Percentiles rank a stretch among this genome's conserved stretches.
Evolutionary conservation across 2,113 vertebrate species (phyloP).

Genomic region (Felis catus): DNA sequence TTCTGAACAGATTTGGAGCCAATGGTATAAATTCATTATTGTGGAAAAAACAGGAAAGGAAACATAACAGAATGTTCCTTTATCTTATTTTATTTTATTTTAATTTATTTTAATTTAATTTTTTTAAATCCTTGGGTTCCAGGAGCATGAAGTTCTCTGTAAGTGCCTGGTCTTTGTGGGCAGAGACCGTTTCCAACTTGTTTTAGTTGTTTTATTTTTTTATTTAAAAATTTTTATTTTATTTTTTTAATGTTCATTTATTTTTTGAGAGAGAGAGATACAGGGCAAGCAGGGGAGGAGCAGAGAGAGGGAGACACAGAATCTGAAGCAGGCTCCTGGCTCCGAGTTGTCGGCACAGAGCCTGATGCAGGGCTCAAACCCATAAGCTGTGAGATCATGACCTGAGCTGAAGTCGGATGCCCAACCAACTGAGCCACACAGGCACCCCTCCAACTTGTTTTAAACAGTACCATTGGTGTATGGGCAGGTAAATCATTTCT

Average conservation of each 20-base stretch:
- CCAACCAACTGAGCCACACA: no score
- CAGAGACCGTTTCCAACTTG: not conserved
- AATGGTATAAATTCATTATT: not conserved
- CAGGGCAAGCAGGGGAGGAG: no score
- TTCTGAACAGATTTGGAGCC: slow-evolving; percentile 11
- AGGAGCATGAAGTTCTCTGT: not conserved
- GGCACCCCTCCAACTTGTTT: not conserved
- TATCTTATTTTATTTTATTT: not conserved
- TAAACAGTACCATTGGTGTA: not conserved
- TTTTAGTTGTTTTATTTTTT: not conserved
- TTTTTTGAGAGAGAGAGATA: no score
- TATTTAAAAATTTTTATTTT: no score
- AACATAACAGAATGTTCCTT: not conserved
- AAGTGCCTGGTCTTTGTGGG: not conserved
- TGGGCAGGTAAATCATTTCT: slow-evolving; percentile 1
- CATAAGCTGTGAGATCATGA: no score
- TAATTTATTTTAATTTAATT: no score
- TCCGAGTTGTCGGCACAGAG: no score
- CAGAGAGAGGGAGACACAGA: no score
- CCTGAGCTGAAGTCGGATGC: no score
- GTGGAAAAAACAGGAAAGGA: not conserved
- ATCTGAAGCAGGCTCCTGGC: no score
- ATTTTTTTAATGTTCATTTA: no score
- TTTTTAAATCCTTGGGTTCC: not conserved
- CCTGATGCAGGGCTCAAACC: no score